phyloP scores from a whole-genome alignment of 2,113 vertebrate genomes.

The Paradoxurus hermaphroditus region DNA sequence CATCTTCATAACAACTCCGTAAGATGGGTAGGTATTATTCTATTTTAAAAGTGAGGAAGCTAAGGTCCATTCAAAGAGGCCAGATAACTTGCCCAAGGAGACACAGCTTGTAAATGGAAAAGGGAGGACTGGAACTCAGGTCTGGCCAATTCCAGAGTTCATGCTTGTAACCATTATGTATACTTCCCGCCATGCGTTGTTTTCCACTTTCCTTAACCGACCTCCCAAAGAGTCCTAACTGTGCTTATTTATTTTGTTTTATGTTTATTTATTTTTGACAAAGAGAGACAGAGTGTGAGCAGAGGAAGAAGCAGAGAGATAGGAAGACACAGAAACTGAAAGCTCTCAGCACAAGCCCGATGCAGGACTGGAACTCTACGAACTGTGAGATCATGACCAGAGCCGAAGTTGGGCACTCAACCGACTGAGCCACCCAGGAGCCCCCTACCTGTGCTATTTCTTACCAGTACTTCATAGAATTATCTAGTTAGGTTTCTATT shows the following conservation, averaged over 20 bases:
- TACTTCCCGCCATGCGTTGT: neutral
- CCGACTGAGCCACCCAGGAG: too few species aligned
- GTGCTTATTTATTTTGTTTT: too few species aligned
- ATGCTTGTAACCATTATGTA: neutral
- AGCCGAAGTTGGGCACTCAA: too few species aligned
- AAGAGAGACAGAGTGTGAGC: too few species aligned
- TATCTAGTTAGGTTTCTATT: neutral
- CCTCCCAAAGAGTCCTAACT: neutral
- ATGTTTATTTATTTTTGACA: too few species aligned
- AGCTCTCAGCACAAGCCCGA: too few species aligned
- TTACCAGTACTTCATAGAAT: neutral
- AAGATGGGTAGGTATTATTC: neutral
- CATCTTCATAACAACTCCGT: neutral
- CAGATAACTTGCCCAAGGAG: neutral
- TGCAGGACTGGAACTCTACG: too few species aligned
- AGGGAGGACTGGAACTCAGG: neutral
- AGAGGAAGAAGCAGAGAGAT: too few species aligned
- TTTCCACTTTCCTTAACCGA: neutral
- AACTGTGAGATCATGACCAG: too few species aligned
- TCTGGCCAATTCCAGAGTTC: neutral
- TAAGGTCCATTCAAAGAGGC: neutral
- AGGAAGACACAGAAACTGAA: too few species aligned
- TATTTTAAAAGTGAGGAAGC: neutral
- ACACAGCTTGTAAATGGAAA: neutral
- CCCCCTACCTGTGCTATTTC: neutral